Percentiles rank a stretch among this genome's conserved stretches.
Conservation (phyloP, 2,888 invertebrate genomes). For the Acholoe squamosa region DNA sequence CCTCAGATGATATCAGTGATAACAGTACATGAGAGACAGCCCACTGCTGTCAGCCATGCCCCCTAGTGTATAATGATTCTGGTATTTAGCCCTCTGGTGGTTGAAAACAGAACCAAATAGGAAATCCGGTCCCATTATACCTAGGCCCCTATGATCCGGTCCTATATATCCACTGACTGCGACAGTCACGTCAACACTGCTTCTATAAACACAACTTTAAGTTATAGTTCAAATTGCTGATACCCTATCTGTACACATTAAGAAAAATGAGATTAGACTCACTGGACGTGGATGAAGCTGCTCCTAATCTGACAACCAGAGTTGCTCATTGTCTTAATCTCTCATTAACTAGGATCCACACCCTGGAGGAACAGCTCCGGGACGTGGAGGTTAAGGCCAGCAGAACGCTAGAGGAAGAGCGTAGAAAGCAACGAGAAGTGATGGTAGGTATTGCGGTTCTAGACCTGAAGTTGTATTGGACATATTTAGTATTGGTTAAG, state of each 20-base stretch:
- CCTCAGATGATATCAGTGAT: too few relatives aligned
- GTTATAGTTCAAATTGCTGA: too few relatives aligned
- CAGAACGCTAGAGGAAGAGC: slow-evolving; percentile 91
- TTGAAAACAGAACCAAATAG: neutral
- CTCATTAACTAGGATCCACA: slow-evolving; percentile 88
- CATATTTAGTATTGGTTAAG: too few relatives aligned
- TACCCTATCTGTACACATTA: too few relatives aligned
- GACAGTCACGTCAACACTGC: too few relatives aligned
- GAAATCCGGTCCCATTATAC: neutral
- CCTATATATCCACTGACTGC: neutral
- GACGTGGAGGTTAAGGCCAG: slow-evolving; percentile 91
- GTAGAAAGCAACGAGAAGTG: slow-evolving; percentile 92
- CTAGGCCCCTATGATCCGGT: neutral
- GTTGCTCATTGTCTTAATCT: neutral
- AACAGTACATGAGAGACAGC: too few relatives aligned
- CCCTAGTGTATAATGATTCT: neutral
- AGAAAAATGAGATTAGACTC: too few relatives aligned
- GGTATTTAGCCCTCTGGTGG: neutral
- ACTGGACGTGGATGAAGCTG: neutral
- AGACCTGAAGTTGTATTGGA: too few relatives aligned
- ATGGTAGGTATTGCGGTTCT: slow-evolving; percentile 83
- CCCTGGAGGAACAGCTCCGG: slow-evolving; percentile 94
- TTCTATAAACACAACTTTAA: too few relatives aligned
- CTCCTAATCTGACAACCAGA: neutral
- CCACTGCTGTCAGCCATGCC: too few relatives aligned